Evolutionary conservation across 2,113 vertebrate species (phyloP).

Genomic region (Malaclemys terrapin): DNA sequence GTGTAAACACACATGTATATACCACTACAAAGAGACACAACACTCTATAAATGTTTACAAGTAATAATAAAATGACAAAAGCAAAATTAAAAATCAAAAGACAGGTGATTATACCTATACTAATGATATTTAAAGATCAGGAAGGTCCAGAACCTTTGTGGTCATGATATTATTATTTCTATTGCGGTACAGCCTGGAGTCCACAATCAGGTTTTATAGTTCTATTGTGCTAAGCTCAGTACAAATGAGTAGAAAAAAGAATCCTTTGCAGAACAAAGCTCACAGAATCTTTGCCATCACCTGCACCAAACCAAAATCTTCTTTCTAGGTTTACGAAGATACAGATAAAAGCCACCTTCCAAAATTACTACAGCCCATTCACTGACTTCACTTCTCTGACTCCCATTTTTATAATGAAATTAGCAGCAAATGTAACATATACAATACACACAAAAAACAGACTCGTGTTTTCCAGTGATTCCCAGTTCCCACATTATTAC

Average conservation of each 20-base stretch:
- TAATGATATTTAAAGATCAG: background rate
- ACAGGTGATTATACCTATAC: background rate
- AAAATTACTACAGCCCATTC: background rate
- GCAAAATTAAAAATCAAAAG: background rate
- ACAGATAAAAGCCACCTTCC: background rate
- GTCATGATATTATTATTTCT: background rate
- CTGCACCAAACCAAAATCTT: background rate
- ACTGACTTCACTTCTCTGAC: background rate
- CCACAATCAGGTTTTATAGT: background rate
- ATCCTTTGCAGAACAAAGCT: background rate
- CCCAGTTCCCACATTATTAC: rapidly evolving
- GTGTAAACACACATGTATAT: background rate
- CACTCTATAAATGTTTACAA: background rate
- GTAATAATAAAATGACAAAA: background rate
- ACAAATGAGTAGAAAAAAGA: background rate
- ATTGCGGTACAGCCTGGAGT: background rate
- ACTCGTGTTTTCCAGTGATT: background rate
- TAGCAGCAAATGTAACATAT: constrained; percentile 14
- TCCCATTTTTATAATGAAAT: constrained; percentile 55
- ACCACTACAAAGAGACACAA: background rate
- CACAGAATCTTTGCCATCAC: background rate
- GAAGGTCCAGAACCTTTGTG: background rate
- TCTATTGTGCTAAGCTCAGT: background rate
- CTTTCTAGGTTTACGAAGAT: background rate
- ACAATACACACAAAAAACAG: background rate